Evolutionary conservation across 1,140 invertebrate genomes (phyloP), one percentile per base, ranked within the genome.

Genomic region (Olivierus martensii): DNA sequence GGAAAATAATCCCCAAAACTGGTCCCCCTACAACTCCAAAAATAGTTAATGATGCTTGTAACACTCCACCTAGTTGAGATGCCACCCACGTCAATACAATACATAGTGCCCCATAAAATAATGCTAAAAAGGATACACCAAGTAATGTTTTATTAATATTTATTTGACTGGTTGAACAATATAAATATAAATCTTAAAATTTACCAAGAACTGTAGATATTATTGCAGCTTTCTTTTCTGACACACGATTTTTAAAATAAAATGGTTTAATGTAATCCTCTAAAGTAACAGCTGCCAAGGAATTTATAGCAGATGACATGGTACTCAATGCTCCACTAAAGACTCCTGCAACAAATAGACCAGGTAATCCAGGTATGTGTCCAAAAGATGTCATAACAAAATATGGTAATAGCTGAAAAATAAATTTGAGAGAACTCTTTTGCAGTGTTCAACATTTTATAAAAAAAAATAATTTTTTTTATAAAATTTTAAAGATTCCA

Each of bases 241-340:
- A 46, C 2, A 39, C 18, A 1, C 9, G 28, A 28, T 41, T 21
- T 18, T 37, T 44, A n/a, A 53, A 50, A 22, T 36, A 51, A 3
- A 51, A 5, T 5, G 52, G 57, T 21, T 35, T 11, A 2, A 84
- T 66, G 62, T 86, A 87, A 69, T 91, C 87, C 62, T 87, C 82
- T 51, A 88, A 73, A 1, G 83, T 87, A n/a, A 91, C 84, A 12
- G 87, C 86, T 12, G 87, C 81, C 18, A 91, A 69, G 11, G 86
- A 85, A 67, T 90, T 91, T 34, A 89, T 69, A 19, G 82, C 77
- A 9, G 87, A 86, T 0, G 86, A 90, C 42, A 91, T 79, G 0
- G 87, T 87, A 51, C 84, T 88, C 1, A 93, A 71, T 0, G 85
- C 81, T 2, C 84, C 87, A 62, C 81, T 84, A 59, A 89, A 87